phyloP scores from a whole-genome alignment of 92 coral and sea anemone genomes.

The Blastomussa wellsi region DNA sequence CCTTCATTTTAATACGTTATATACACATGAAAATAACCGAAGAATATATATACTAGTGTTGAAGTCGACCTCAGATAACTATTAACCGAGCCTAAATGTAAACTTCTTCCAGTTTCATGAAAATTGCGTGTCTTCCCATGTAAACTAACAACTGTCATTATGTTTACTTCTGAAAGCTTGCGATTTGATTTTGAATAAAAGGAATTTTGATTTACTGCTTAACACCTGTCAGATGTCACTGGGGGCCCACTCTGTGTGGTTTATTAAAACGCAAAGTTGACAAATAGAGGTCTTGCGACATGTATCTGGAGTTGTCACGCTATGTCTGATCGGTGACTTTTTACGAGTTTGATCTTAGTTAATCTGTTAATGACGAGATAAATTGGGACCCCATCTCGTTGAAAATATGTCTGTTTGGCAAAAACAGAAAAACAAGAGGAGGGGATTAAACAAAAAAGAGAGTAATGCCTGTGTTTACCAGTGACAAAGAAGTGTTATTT shows the following conservation, averaged over 20 bases:
- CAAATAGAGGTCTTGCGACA: background rate
- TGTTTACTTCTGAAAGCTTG: conserved; percentile 15
- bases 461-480: background rate
- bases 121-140: background rate
- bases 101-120: background rate
- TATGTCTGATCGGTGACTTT: background rate
- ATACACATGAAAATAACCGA: too few species aligned
- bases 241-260: background rate
- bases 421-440: background rate
- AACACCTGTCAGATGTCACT: conserved; percentile 26
- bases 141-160: conserved; percentile 11
- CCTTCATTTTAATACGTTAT: too few species aligned
- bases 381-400: background rate
- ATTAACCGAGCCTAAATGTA: background rate
- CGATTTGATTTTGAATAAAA: conserved; percentile 29
- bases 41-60: too few species aligned
- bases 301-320: background rate
- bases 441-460: background rate
- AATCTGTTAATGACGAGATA: background rate
- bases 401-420: background rate
- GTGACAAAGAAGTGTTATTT: background rate
- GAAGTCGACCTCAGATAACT: background rate
- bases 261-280: conserved; percentile 12
- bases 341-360: background rate
- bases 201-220: conserved; percentile 3